Conservation (phyloP, 2,113 vertebrate species). For the Pan troglodytes region DNA sequence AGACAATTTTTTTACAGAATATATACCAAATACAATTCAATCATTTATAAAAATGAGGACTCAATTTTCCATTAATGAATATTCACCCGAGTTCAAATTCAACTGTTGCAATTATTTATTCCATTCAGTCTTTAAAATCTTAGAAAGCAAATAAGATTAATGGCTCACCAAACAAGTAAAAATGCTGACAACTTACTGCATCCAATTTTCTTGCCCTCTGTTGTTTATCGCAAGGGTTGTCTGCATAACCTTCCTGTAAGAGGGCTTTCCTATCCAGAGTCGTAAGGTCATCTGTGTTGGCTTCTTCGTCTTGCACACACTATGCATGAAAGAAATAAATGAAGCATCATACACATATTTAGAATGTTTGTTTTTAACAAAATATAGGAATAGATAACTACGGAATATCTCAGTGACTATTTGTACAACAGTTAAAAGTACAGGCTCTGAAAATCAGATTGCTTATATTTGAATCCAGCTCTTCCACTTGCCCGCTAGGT, state of each 20-base stretch:
- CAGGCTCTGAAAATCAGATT: neutral
- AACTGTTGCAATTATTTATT: neutral
- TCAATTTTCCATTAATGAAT: neutral
- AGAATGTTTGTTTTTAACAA: neutral
- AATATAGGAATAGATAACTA: neutral
- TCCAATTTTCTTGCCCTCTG: slow-evolving; percentile 79
- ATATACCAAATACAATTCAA: neutral
- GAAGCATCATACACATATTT: neutral
- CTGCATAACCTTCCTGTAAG: slow-evolving; percentile 80
- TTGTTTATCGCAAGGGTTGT: slow-evolving; percentile 52
- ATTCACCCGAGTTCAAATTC: neutral
- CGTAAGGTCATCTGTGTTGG: slow-evolving; percentile 28
- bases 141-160: neutral
- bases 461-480: neutral
- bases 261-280: slow-evolving; percentile 82
- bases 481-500: neutral
- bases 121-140: neutral
- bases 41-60: neutral
- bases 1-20: neutral
- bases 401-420: neutral
- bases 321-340: slow-evolving; percentile 36
- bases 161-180: neutral
- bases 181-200: slow-evolving; percentile 82
- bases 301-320: slow-evolving; percentile 53
- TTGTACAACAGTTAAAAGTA: neutral